phyloP scores from a whole-genome alignment of 2,888 invertebrate species.

The Poecilobothrus nobilitatus region DNA sequence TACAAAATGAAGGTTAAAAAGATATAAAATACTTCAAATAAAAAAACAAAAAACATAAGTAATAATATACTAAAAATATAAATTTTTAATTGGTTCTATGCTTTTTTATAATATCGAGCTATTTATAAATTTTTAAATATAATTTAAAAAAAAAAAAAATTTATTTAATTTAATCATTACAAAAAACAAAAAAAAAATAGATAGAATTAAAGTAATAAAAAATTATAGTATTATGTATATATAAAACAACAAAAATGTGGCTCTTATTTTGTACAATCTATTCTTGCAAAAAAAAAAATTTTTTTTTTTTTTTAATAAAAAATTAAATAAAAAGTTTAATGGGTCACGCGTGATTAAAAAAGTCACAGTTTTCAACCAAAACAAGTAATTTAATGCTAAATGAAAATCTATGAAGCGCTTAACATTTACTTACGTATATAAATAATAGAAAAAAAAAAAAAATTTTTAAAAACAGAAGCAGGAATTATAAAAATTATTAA shows the following conservation, averaged over 20 bases:
- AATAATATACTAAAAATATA: too few relatives aligned
- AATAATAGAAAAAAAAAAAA: background rate
- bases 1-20: too few relatives aligned
- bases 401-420: conserved; percentile 23
- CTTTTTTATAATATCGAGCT: too few relatives aligned
- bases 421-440: conserved; percentile 2
- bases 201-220: background rate
- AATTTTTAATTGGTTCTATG: too few relatives aligned
- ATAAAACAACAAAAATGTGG: background rate
- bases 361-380: conserved; percentile 14
- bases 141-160: too few relatives aligned
- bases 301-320: background rate
- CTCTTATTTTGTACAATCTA: too few relatives aligned
- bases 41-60: too few relatives aligned
- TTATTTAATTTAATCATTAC: too few relatives aligned
- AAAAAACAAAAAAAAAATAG: background rate
- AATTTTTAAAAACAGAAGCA: background rate
- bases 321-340: conserved; percentile 8
- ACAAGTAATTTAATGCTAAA: conserved; percentile 24
- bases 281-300: background rate
- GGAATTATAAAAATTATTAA: too few relatives aligned
- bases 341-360: conserved; percentile 9
- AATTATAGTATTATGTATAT: too few relatives aligned
- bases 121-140: too few relatives aligned
- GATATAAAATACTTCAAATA: too few relatives aligned